Percentiles rank a stretch among this genome's conserved stretches.
phyloP scores from a whole-genome alignment of 2,113 vertebrate species.

The Bufo bufo region DNA sequence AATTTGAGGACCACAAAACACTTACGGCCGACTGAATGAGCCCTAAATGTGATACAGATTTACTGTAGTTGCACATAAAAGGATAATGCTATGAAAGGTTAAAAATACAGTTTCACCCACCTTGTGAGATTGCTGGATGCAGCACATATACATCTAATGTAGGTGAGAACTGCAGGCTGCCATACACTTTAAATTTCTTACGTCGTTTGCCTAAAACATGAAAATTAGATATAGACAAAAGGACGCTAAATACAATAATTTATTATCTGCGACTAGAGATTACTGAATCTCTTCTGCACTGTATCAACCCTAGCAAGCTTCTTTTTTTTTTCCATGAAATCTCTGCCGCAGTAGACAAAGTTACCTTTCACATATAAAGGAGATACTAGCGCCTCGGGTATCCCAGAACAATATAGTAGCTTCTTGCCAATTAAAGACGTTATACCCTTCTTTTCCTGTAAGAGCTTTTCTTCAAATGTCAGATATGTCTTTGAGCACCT shows the following conservation, averaged over 20 bases:
- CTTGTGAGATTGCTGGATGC: background rate
- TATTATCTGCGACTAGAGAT: background rate
- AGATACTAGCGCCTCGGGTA: background rate
- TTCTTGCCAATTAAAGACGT: constrained; percentile 31
- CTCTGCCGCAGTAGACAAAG: background rate
- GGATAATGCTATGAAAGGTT: too few species aligned
- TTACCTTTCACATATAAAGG: background rate
- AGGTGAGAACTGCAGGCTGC: background rate
- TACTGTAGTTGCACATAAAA: too few species aligned
- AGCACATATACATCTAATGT: background rate
- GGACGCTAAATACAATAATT: background rate
- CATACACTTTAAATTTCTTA: too few species aligned
- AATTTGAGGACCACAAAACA: too few species aligned
- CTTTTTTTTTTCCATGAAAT: background rate
- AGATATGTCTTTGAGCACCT: constrained; percentile 45
- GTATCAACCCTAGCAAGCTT: background rate
- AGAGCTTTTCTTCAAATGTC: constrained; percentile 44
- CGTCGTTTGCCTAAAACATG: background rate
- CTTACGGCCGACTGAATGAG: too few species aligned
- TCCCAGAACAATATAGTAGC: constrained; percentile 1
- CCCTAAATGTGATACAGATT: too few species aligned
- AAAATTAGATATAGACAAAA: background rate
- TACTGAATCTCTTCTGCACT: background rate
- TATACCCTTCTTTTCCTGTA: background rate
- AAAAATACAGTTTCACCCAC: too few species aligned